Percentiles rank a stretch among this genome's conserved stretches.
Evolutionary conservation across 2,888 invertebrate genomes (phyloP).

Genomic region (Altica lythri): DNA sequence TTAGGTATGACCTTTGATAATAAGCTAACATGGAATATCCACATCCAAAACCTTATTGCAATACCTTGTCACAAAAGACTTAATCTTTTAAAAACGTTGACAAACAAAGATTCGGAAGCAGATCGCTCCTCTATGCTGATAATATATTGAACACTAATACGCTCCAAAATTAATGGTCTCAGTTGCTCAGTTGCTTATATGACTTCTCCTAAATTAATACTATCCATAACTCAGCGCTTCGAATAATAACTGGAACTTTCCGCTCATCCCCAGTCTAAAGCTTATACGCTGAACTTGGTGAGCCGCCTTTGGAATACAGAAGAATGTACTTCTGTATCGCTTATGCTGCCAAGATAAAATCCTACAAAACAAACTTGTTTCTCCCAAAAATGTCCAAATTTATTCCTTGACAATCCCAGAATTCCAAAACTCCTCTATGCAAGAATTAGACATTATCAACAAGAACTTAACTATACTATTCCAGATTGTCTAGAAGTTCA

Average conservation of each 20-base stretch:
- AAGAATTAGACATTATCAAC: too few species aligned
- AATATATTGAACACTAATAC: conserved; percentile 2
- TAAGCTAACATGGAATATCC: too few species aligned
- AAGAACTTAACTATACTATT: too few species aligned
- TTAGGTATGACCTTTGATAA: too few species aligned
- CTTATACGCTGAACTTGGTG: conserved; percentile 1
- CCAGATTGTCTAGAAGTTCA: too few species aligned
- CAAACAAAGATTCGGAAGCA: background rate
- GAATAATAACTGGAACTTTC: background rate
- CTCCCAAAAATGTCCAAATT: background rate
- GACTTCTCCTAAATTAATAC: background rate
- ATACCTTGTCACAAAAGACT: background rate
- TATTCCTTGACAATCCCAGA: conserved; percentile 2
- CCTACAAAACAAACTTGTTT: background rate
- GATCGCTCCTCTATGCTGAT: background rate
- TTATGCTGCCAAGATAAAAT: conserved; percentile 1
- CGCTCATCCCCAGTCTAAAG: conserved; percentile 1
- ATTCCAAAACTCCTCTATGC: background rate
- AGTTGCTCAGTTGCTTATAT: background rate
- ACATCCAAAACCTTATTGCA: too few species aligned
- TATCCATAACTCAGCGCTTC: too few species aligned
- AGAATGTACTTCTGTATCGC: background rate
- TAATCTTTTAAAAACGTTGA: background rate
- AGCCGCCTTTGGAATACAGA: conserved; percentile 3
- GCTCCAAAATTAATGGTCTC: too few species aligned